Percentiles rank a stretch among this genome's conserved stretches.
Evolutionary conservation across 2,888 invertebrate species (phyloP).

Genomic region (Drosophila stalkeri): DNA sequence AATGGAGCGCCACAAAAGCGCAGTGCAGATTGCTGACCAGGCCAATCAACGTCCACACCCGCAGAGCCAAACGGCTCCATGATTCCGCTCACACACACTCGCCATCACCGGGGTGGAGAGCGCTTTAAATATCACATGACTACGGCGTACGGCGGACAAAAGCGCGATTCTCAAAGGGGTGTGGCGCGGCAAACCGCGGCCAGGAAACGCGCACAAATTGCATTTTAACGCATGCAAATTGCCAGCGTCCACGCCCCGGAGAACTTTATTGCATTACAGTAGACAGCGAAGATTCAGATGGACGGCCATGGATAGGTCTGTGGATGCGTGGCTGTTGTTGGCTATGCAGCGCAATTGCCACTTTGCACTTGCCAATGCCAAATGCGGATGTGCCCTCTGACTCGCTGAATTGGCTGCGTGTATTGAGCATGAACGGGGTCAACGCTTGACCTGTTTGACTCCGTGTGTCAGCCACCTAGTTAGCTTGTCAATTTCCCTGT

Average conservation of each 20-base stretch:
- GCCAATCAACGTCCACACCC: conserved; percentile 63
- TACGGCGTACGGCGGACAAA: conserved; percentile 19
- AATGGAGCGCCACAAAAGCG: conserved; percentile 49
- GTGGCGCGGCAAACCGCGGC: conserved; percentile 44
- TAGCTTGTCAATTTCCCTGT: conserved; percentile 47
- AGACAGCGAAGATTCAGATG: conserved; percentile 34
- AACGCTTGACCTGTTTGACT: conserved; percentile 47
- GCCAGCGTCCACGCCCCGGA: conserved; percentile 56
- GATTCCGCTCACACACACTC: not conserved
- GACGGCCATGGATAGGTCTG: not conserved
- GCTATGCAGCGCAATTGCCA: conserved; percentile 58
- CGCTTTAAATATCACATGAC: conserved; percentile 41
- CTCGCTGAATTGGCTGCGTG: conserved; percentile 6
- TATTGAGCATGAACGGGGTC: conserved; percentile 35
- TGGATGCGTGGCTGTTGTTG: conserved; percentile 15
- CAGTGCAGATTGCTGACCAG: conserved; percentile 43
- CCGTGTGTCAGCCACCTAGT: not conserved
- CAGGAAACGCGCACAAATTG: conserved; percentile 78
- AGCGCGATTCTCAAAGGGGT: conserved; percentile 49
- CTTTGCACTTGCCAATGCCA: conserved; percentile 55
- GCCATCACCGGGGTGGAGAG: conserved; percentile 2
- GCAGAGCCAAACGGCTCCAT: conserved; percentile 14
- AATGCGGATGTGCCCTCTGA: conserved; percentile 23
- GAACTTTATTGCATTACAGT: conserved; percentile 75
- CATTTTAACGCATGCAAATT: conserved; percentile 82